Conservation (phyloP, 2,888 invertebrate species). For the Nomada ruficornis region DNA sequence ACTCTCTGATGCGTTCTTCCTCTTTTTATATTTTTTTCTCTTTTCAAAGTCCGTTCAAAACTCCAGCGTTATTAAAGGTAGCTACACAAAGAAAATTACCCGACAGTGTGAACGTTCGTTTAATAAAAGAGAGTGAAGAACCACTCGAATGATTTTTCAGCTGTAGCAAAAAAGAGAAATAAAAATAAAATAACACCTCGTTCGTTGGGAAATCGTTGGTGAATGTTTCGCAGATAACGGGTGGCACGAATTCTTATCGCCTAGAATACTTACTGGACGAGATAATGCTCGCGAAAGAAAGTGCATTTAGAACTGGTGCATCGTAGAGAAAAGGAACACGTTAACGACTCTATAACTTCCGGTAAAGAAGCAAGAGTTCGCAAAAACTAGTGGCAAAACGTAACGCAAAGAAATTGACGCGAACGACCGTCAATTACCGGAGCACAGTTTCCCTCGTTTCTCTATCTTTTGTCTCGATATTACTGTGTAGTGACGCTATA, state of each 20-base stretch:
- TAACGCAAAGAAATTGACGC: neutral
- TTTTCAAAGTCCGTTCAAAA: neutral
- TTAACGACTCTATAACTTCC: slow-evolving; percentile 17
- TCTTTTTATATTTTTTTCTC: neutral
- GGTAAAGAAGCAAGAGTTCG: neutral
- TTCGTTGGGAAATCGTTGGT: neutral
- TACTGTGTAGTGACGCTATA: neutral
- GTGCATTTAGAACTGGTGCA: slow-evolving; percentile 12
- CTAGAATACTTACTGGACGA: neutral
- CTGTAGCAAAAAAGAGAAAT: neutral
- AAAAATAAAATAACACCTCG: neutral
- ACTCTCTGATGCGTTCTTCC: neutral
- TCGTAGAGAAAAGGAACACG: neutral
- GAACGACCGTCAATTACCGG: neutral
- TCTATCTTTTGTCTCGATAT: neutral
- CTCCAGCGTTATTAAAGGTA: neutral
- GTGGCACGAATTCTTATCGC: slow-evolving; percentile 23
- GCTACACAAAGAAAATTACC: slow-evolving; percentile 4
- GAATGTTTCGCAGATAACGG: slow-evolving; percentile 16
- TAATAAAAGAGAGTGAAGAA: neutral
- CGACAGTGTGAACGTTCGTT: slow-evolving; percentile 1
- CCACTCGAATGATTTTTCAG: too few relatives aligned
- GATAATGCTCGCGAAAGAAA: slow-evolving; percentile 6
- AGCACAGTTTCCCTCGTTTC: slow-evolving; percentile 3
- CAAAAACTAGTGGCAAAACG: neutral